A percentile compares a stretch with the other conserved stretches of the same genome.
Conservation (phyloP, 2,888 invertebrate species). For the Abrostola triplasia region DNA sequence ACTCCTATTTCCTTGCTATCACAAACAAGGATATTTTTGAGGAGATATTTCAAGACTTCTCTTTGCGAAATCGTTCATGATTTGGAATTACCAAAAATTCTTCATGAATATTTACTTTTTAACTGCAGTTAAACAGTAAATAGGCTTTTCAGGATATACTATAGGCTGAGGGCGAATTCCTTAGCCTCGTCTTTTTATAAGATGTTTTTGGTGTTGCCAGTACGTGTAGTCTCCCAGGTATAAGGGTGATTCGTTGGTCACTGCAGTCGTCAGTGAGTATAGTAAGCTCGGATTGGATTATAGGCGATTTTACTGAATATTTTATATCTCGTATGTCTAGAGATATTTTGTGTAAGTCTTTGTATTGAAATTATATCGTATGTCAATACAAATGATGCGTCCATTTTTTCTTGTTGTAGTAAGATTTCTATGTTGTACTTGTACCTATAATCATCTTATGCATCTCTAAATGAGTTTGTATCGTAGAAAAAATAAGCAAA, state of each 20-base stretch:
- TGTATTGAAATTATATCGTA: too few species aligned
- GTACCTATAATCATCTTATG: too few species aligned
- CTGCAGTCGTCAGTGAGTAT: constrained; percentile 1
- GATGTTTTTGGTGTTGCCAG: constrained; percentile 57
- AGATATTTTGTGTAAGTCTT: not conserved
- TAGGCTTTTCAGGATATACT: constrained; percentile 50
- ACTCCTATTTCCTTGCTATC: constrained; percentile 91
- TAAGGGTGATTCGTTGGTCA: constrained; percentile 41
- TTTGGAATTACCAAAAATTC: constrained; percentile 90
- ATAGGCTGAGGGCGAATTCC: constrained; percentile 57
- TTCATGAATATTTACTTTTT: constrained; percentile 91
- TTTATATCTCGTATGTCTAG: not conserved
- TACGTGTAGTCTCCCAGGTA: constrained; percentile 32
- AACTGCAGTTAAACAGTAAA: constrained; percentile 86
- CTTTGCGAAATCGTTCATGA: constrained; percentile 87
- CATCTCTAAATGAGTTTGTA: too few species aligned
- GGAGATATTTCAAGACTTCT: constrained; percentile 88
- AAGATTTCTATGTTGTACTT: too few species aligned
- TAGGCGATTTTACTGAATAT: not conserved
- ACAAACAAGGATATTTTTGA: constrained; percentile 89
- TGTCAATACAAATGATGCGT: too few species aligned
- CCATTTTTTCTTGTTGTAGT: too few species aligned
- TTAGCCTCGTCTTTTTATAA: constrained; percentile 49
- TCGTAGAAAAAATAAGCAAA: too few species aligned
- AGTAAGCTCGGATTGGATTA: not conserved